Evolutionary conservation across 2,797 vertebrate species (phyloP).

Genomic region (Ispidina lecontei): DNA sequence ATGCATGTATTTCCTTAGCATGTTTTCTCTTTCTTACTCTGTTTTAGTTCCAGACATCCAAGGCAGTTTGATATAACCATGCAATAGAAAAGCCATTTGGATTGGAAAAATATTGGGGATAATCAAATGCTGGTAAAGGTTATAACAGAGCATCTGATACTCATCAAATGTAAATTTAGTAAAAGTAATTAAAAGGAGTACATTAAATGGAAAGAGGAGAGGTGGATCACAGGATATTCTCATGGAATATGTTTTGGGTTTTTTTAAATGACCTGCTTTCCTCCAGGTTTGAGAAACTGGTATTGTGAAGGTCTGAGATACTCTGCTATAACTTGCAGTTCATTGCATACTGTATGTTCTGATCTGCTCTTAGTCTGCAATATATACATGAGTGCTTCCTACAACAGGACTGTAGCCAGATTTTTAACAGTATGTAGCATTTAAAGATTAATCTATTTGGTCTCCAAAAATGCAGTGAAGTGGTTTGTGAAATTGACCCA

Average conservation of each 20-base stretch:
- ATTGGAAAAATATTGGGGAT: not conserved
- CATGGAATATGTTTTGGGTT: not conserved
- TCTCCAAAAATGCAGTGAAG: not conserved
- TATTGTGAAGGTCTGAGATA: not conserved
- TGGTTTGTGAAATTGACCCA: not conserved
- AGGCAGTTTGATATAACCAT: not conserved
- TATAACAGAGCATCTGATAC: conserved; percentile 25
- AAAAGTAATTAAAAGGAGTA: conserved; percentile 15
- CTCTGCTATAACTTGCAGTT: not conserved
- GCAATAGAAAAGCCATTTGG: conserved; percentile 2
- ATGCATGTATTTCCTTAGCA: not conserved
- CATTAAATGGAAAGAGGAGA: conserved; percentile 5
- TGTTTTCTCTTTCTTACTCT: not conserved
- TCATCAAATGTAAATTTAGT: conserved; percentile 9
- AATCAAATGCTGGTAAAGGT: conserved; percentile 1
- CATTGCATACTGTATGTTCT: not conserved
- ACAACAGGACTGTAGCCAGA: not conserved
- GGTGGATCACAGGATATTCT: not conserved
- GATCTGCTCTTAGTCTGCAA: not conserved
- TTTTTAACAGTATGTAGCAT: not conserved
- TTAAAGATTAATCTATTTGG: not conserved
- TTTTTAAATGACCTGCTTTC: not conserved
- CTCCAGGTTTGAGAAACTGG: not conserved
- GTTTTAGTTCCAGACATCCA: not conserved
- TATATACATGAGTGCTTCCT: not conserved